These are phyloP conservation scores for Bombus waltoni DNA, from an alignment of 1,140 invertebrate genomes.

Conservation along the genomic window DNA sequence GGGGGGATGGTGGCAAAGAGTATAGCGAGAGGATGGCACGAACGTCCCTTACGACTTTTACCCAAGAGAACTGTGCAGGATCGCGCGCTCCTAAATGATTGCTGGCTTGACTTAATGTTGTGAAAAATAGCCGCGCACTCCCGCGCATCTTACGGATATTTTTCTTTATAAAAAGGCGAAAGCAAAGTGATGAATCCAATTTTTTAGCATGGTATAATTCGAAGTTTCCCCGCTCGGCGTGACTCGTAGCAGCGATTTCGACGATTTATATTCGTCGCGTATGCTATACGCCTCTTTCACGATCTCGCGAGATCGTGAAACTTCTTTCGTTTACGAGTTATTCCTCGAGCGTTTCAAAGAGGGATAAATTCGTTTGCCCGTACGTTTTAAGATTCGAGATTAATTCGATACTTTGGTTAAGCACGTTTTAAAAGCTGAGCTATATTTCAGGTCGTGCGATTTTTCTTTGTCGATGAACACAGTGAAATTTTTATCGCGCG, in stretches of 20 bases:
- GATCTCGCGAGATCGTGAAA: not conserved
- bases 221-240: not conserved
- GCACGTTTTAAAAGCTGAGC: not conserved
- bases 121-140: conserved; percentile 38
- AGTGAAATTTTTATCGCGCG: conserved; percentile 1
- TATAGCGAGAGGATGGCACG: conserved; percentile 5
- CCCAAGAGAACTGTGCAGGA: not conserved
- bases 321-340: not conserved
- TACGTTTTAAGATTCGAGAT: not conserved
- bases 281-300: not conserved
- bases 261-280: conserved; percentile 35
- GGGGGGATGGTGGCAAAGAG: not conserved
- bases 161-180: conserved; percentile 39
- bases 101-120: conserved; percentile 52
- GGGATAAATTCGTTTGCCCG: not conserved
- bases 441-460: too few relatives aligned
- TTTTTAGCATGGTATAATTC: conserved; percentile 43
- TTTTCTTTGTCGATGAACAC: not conserved
- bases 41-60: conserved; percentile 30
- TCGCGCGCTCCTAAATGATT: conserved; percentile 39
- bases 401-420: not conserved
- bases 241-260: not conserved
- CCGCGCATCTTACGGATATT: conserved; percentile 29
- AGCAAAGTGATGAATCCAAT: conserved; percentile 32
- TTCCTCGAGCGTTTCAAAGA: not conserved